Conservation (phyloP, 2,797 vertebrate species). For the Myotis myotis region DNA sequence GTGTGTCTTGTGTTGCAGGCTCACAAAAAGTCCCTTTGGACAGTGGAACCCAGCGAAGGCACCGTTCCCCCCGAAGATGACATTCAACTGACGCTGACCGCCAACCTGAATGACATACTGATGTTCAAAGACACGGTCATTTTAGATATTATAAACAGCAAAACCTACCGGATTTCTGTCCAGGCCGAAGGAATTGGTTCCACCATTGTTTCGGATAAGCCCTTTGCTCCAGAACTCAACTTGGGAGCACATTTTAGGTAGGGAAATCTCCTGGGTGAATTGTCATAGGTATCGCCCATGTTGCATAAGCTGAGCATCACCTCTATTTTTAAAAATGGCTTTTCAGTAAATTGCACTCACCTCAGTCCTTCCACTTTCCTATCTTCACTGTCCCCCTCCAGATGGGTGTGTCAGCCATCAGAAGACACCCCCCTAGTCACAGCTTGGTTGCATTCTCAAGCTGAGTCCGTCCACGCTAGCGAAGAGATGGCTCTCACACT, state of each 20-base stretch:
- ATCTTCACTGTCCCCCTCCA: background rate
- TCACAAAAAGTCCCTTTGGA: conserved; percentile 81
- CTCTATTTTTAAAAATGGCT: background rate
- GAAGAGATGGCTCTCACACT: background rate
- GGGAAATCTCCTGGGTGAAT: background rate
- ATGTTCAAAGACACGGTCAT: conserved; percentile 85
- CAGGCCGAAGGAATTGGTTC: conserved; percentile 88
- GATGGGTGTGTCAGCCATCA: background rate
- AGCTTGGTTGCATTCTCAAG: background rate
- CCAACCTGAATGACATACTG: conserved; percentile 87
- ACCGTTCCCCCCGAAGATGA: conserved; percentile 82
- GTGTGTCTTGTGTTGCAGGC: conserved; percentile 81
- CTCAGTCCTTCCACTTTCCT: background rate
- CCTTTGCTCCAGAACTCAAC: conserved; percentile 87
- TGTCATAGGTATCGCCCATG: background rate
- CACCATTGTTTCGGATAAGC: conserved; percentile 88
- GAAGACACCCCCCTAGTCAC: background rate
- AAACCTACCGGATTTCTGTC: conserved; percentile 80
- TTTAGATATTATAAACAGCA: conserved; percentile 84
- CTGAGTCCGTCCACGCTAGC: background rate
- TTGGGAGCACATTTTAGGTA: conserved; percentile 91
- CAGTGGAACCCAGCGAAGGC: conserved; percentile 87
- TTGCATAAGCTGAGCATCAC: background rate
- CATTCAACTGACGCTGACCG: conserved; percentile 85
- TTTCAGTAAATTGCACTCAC: background rate